Conservation (phyloP, 2,797 vertebrate genomes). For the Xenentodon cancila region DNA sequence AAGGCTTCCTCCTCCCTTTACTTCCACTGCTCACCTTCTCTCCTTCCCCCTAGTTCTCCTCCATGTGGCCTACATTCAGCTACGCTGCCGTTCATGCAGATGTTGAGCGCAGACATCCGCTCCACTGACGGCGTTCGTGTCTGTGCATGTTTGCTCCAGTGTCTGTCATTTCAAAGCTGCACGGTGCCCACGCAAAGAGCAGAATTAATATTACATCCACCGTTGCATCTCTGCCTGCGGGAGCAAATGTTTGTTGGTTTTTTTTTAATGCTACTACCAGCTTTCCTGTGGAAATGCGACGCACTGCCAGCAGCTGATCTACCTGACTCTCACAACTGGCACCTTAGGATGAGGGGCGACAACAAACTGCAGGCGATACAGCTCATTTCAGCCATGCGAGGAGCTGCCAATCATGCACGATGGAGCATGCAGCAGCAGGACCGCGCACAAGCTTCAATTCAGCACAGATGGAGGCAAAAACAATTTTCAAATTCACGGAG, state of each 20-base stretch:
- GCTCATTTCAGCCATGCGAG: slow-evolving; percentile 63
- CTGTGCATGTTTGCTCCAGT: slow-evolving; percentile 24
- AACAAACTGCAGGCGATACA: slow-evolving; percentile 47
- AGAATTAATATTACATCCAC: slow-evolving; percentile 35
- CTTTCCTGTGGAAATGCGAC: slow-evolving; percentile 30
- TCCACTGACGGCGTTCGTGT: slow-evolving; percentile 24
- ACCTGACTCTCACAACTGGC: slow-evolving; percentile 36
- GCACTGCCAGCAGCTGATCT: slow-evolving; percentile 39
- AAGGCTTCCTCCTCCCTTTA: slow-evolving; percentile 54
- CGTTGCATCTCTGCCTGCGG: background rate
- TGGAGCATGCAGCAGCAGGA: slow-evolving; percentile 30
- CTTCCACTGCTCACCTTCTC: slow-evolving; percentile 58
- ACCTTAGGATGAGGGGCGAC: slow-evolving; percentile 53
- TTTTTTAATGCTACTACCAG: slow-evolving; percentile 9
- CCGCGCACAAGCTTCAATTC: slow-evolving; percentile 20
- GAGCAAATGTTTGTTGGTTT: slow-evolving; percentile 11
- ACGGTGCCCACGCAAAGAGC: slow-evolving; percentile 16
- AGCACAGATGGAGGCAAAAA: slow-evolving; percentile 6
- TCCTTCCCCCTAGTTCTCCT: slow-evolving; percentile 53
- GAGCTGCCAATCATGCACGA: slow-evolving; percentile 60
- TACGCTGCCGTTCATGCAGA: slow-evolving; percentile 48
- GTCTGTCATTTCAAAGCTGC: slow-evolving; percentile 19
- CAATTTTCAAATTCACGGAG: background rate
- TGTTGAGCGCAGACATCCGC: slow-evolving; percentile 23
- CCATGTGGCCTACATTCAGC: slow-evolving; percentile 70